Evolutionary conservation across 2,797 vertebrate species (phyloP).

Genomic region (Sebastes hopkinsi): DNA sequence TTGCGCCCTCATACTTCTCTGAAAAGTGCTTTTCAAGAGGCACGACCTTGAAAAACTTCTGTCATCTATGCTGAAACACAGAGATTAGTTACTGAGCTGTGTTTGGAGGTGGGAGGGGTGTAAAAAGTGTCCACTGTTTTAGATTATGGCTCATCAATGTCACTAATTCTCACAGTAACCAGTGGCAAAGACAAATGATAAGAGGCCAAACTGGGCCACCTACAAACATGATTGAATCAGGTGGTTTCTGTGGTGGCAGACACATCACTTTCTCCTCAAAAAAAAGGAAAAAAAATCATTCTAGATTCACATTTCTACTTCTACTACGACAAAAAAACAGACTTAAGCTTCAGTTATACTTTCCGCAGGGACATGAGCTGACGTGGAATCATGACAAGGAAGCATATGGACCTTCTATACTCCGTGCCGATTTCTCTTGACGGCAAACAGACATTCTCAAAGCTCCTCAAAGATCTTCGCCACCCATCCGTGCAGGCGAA

Average conservation of each 20-base stretch:
- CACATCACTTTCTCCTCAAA: neutral
- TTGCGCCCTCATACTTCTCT: slow-evolving; percentile 7
- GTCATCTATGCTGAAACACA: slow-evolving; percentile 17
- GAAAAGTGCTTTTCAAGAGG: slow-evolving; percentile 44
- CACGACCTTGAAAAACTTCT: slow-evolving; percentile 44
- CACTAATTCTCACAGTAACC: slow-evolving; percentile 44
- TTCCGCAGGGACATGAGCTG: no score
- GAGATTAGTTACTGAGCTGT: slow-evolving; percentile 35
- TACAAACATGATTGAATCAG: slow-evolving; percentile 41
- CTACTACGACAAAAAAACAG: neutral
- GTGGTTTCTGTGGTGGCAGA: slow-evolving; percentile 5
- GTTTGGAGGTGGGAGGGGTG: neutral
- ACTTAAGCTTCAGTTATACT: no score
- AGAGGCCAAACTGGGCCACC: slow-evolving; percentile 41
- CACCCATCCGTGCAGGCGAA: no score
- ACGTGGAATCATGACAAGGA: no score
- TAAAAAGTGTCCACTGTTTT: neutral
- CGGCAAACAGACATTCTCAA: no score
- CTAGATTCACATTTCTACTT: neutral
- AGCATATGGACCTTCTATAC: no score
- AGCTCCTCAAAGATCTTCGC: no score
- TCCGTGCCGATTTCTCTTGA: no score
- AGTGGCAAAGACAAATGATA: slow-evolving; percentile 27
- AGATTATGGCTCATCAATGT: slow-evolving; percentile 44
- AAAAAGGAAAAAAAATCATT: neutral